Evolutionary conservation across 1,140 invertebrate genomes (phyloP), one percentile per base, ranked within the genome.

Genomic region (Apis laboriosa): DNA sequence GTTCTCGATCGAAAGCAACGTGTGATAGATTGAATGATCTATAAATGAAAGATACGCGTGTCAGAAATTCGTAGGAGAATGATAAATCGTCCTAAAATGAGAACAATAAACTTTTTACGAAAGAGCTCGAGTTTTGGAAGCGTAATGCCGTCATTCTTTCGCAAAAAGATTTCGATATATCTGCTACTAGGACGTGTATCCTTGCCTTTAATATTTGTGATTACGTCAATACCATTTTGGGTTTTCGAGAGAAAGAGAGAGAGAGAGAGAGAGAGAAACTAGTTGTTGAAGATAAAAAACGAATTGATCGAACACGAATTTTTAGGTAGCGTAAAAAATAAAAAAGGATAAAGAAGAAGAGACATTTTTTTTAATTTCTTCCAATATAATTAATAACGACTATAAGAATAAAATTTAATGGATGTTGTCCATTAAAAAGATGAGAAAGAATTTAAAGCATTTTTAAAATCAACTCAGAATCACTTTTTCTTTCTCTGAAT

Each of bases 191-290:
- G 15, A 12, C 34, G 12, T 43, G 43, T 71, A 53, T 61, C 43
- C 64, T 79, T 79, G 68, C n/a, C n/a, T 61, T 55, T 53, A 56
- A 64, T 66, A 66, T 15, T 53, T 43, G 28, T 53, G 71, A 28
- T 73, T 63, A 80, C 70, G 58, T 80, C 78, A 73, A 55, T 70
- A 9, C 49, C 15, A n/a, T 74, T 80, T 80, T 21, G 28, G 11
- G 15, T 74, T 56, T 19, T 5, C 15, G 21, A 66, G 12, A 15
- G 17, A 21, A 12, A 55, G 53, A 55, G 12, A 53, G 51, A 53
- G 51, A 53, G 51, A 53, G 51, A 53, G 51, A 53, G 24, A 9
- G 2, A 64, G 8, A 19, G 3, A 17, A 15, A 34, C 24, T 19
- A 28, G 28, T 34, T 34, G 28, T 56, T 56, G 55, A 13, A 56